Evolutionary conservation across 2,888 invertebrate genomes (phyloP).

Genomic region (Therioaphis trifolii): DNA sequence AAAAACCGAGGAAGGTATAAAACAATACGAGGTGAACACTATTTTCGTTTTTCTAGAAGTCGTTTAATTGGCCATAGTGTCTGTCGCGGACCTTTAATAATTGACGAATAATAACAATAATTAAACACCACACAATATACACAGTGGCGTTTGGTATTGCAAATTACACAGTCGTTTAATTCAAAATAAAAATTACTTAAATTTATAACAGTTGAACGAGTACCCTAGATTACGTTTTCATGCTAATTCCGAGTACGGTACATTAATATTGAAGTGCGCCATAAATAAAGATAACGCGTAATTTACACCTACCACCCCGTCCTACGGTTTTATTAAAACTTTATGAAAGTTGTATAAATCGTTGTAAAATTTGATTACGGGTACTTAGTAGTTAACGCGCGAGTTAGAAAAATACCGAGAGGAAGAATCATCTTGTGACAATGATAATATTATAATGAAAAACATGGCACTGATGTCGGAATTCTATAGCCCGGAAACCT

Average conservation of each 20-base stretch:
- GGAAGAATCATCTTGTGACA: too few relatives aligned
- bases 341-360: conserved; percentile 31
- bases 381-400: too few relatives aligned
- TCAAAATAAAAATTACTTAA: conserved; percentile 43
- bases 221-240: conserved; percentile 41
- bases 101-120: conserved; percentile 2
- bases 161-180: conserved; percentile 28
- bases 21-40: too few relatives aligned
- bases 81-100: background rate
- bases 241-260: conserved; percentile 36
- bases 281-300: conserved; percentile 45
- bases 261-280: conserved; percentile 49
- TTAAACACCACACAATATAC: background rate
- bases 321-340: conserved; percentile 41
- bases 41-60: background rate
- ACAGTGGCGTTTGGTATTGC: conserved; percentile 8
- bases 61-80: background rate
- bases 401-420: too few relatives aligned
- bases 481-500: background rate
- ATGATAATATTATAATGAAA: too few relatives aligned
- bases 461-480: background rate
- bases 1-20: too few relatives aligned
- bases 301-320: conserved; percentile 30
- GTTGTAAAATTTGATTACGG: too few relatives aligned
- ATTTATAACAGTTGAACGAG: conserved; percentile 14